Evolutionary conservation across 2,113 vertebrate species (phyloP), one percentile per base, ranked within the genome.

Genomic region (Gallinago jamesoni): DNA sequence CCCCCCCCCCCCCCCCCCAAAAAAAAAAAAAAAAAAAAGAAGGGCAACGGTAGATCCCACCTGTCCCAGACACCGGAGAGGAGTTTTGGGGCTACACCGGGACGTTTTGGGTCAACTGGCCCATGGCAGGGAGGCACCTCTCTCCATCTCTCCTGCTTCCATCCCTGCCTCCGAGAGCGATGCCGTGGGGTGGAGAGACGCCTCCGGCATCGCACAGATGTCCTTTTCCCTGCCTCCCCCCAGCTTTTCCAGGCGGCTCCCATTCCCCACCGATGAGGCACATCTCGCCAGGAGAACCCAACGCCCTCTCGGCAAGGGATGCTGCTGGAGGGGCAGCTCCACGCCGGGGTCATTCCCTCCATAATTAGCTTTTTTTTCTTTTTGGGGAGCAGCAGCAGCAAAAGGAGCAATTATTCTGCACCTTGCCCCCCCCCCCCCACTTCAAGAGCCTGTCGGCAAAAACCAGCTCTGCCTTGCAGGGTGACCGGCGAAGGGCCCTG

Each of bases 141-240:
- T 21, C 85, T 37, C 60, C 50, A 2, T 56, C 83, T 50, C 53
- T 83, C 90, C 85, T 2, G 1, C 9, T 15, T 20, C 11, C 59
- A 12, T 64, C 53, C 53, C 52, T 57, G 77, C 35, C 72, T 93
- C 68, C n/a, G 0, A 55, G 80, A 43, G 84, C 70, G 22, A 4
- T 0, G 2, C 67, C 7, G 19, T 12, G 0, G 92, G 79, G 75
- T 30, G 78, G 25, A 69, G 79, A 76, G 84, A 93, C 27, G 80
- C 89, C 91, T 95, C 67, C 56, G 8, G 94, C 89, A 91, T 22
- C 70, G 91, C 83, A 15, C 92, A 95, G 94, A 92, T 96, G 92
- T 75, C 94, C 93, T 90, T 95, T 93, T 97, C 89, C 92, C 89
- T 73, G 89, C 84, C 43, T 96, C 90, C 90, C 87, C 85, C 87